A percentile compares a stretch with the other conserved stretches of the same genome.
Evolutionary conservation across 2,888 invertebrate genomes (phyloP).

Genomic region (Cephus pulcher): DNA sequence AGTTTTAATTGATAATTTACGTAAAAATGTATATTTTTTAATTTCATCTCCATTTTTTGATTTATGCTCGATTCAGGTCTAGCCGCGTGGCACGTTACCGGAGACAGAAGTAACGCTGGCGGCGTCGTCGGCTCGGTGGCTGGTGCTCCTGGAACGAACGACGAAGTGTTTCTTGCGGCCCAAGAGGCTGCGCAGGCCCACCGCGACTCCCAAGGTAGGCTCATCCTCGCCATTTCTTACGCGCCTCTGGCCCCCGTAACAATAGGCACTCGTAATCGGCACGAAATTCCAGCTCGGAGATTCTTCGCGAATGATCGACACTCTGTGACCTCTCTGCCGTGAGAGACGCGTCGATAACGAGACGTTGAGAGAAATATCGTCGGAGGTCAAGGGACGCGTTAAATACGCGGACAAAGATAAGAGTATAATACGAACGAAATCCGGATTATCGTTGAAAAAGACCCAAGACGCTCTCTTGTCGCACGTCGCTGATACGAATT

Average conservation of each 20-base stretch:
- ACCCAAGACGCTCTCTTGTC: not conserved
- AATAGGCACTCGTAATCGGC: conserved; percentile 51
- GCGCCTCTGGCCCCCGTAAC: conserved; percentile 54
- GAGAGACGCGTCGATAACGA: no score
- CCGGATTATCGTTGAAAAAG: not conserved
- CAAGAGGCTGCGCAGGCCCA: conserved; percentile 82
- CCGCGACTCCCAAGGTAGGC: conserved; percentile 93
- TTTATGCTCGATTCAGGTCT: conserved; percentile 72
- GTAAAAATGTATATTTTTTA: not conserved
- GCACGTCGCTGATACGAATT: not conserved
- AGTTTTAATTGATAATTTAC: not conserved
- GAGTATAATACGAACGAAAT: not conserved
- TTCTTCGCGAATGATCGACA: not conserved
- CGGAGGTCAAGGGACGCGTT: no score
- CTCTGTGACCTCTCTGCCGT: no score
- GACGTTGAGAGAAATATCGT: no score
- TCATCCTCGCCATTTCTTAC: conserved; percentile 66
- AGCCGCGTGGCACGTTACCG: conserved; percentile 87
- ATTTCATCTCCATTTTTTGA: not conserved
- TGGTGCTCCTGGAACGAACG: conserved; percentile 67
- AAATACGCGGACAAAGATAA: not conserved
- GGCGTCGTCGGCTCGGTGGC: conserved; percentile 59
- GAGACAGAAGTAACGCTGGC: conserved; percentile 76
- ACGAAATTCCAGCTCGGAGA: not conserved
- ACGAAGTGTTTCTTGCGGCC: conserved; percentile 86